These are phyloP conservation scores for Coleophora flavipennella DNA, from an alignment of 2,888 invertebrate genomes.

Conservation along the genomic window DNA sequence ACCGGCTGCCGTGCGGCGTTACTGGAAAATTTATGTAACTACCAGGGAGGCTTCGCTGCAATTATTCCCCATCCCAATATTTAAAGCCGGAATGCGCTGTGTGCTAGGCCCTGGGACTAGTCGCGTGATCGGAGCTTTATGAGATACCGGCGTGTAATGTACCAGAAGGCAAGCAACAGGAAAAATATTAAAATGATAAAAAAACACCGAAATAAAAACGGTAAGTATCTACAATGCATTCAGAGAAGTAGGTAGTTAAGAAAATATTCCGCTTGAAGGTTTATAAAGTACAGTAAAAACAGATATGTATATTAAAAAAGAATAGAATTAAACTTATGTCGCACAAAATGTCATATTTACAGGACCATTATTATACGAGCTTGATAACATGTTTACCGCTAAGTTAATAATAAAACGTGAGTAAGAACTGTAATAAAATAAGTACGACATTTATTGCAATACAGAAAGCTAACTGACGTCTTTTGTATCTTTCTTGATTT, in stretches of 20 bases:
- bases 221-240: not conserved
- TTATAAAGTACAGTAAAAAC: no score
- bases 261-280: no score
- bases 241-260: no score
- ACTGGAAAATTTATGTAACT: slow-evolving; percentile 57
- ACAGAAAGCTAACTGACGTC: no score
- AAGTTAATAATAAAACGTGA: slow-evolving; percentile 34
- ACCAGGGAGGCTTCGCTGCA: slow-evolving; percentile 44
- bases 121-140: slow-evolving; percentile 12
- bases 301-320: slow-evolving; percentile 28
- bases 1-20: slow-evolving; percentile 33
- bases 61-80: slow-evolving; percentile 44
- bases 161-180: no score
- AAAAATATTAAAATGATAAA: no score
- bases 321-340: slow-evolving; percentile 26
- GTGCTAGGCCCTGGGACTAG: slow-evolving; percentile 4
- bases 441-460: no score
- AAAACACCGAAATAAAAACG: no score
- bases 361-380: slow-evolving; percentile 35
- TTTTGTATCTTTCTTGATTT: slow-evolving; percentile 24
- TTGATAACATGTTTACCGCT: slow-evolving; percentile 34
- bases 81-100: slow-evolving; percentile 13
- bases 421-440: slow-evolving; percentile 43
- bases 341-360: slow-evolving; percentile 46
- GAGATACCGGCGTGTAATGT: slow-evolving; percentile 8